A percentile compares a stretch with the other conserved stretches of the same genome.
Evolutionary conservation across 2,113 vertebrate species (phyloP).

Genomic region (Hylia prasina): DNA sequence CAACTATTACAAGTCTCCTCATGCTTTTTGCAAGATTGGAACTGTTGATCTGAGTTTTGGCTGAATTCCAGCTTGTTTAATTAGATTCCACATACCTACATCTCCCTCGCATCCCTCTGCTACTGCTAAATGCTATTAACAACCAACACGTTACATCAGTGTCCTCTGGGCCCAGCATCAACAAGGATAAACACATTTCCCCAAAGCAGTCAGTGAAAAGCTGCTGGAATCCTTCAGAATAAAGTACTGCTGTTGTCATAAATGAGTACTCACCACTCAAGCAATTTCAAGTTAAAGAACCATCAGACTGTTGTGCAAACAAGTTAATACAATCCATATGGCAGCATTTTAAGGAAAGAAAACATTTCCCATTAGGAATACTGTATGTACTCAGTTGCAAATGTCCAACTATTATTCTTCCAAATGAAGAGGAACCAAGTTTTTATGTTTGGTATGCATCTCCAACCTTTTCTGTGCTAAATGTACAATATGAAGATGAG

Average conservation of each 20-base stretch:
- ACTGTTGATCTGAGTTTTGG: not conserved
- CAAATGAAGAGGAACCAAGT: not conserved
- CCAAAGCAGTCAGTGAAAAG: not conserved
- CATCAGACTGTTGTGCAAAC: not conserved
- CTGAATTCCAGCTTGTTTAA: constrained; percentile 11
- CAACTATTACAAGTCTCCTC: not conserved
- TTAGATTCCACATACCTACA: constrained; percentile 12
- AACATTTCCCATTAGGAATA: not conserved
- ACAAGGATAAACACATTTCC: not conserved
- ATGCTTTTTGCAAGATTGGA: not conserved
- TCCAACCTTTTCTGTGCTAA: not conserved
- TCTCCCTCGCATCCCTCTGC: not conserved
- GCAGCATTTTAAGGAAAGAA: not conserved
- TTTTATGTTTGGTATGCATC: not conserved
- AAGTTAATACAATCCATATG: not conserved
- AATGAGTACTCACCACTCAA: not conserved
- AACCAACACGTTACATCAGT: not conserved
- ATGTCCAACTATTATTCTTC: not conserved
- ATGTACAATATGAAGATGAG: not conserved
- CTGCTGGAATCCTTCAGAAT: not conserved
- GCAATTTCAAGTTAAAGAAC: not conserved
- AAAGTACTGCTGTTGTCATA: not conserved
- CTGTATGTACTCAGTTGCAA: not conserved
- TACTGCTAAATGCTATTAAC: not conserved
- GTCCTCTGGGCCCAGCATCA: not conserved